A percentile compares a stretch with the other conserved stretches of the same genome.
These are phyloP conservation scores for Lutjanus argentimaculatus DNA, from an alignment of 2,797 vertebrate species.

Conservation along the genomic window DNA sequence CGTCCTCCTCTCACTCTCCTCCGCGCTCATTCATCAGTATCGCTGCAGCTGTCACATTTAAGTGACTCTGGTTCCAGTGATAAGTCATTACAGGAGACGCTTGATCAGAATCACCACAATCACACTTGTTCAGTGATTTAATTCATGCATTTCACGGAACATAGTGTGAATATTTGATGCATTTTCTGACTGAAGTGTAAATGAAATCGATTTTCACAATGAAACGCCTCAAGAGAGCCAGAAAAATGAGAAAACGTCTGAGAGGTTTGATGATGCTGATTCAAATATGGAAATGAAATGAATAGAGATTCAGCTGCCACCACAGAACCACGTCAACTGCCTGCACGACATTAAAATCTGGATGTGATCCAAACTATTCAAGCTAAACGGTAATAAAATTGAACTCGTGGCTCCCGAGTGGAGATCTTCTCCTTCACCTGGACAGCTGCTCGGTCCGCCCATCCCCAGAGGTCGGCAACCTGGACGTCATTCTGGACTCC, in stretches of 20 bases:
- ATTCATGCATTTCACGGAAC: not conserved
- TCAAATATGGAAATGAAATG: slow-evolving; percentile 9
- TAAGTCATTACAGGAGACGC: slow-evolving; percentile 14
- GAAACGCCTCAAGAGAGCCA: not conserved
- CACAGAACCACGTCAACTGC: no score
- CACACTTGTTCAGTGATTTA: not conserved
- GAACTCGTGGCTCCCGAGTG: no score
- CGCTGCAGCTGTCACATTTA: slow-evolving; percentile 14
- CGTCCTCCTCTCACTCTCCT: slow-evolving; percentile 4
- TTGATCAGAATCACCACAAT: not conserved
- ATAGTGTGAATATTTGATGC: not conserved
- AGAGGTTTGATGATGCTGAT: not conserved
- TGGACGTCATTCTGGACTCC: no score
- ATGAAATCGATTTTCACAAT: slow-evolving; percentile 13
- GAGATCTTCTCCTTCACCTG: no score
- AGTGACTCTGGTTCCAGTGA: slow-evolving; percentile 11
- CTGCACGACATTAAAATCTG: no score
- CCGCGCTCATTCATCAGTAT: not conserved
- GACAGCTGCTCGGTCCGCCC: no score
- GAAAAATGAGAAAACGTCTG: not conserved
- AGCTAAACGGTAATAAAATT: no score
- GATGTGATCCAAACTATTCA: no score
- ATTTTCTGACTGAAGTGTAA: not conserved
- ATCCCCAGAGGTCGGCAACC: no score
- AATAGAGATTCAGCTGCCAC: not conserved